phyloP scores from a whole-genome alignment of 2,113 vertebrate genomes.

The Pteropus alecto region DNA sequence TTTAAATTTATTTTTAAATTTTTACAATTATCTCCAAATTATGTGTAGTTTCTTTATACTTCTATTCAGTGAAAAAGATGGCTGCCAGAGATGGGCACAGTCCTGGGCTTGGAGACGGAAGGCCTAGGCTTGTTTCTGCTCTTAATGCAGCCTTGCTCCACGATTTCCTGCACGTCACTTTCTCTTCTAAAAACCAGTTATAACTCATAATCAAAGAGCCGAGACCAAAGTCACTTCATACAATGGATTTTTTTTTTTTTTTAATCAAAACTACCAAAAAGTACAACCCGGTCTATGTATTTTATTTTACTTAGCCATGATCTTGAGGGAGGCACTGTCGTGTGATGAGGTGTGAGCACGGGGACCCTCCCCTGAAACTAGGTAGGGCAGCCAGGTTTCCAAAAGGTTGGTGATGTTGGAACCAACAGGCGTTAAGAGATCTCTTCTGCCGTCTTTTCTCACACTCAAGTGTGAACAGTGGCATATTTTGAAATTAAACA shows the following conservation, averaged over 20 bases:
- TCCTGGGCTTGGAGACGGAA: not conserved
- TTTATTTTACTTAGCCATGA: not conserved
- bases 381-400: not conserved
- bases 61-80: not conserved
- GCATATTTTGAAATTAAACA: not conserved
- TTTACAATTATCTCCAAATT: not conserved
- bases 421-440: no score
- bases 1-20: not conserved
- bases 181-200: not conserved
- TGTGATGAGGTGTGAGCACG: not conserved
- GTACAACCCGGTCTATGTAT: not conserved
- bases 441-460: not conserved
- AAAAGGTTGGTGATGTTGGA: not conserved
- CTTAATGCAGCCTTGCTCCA: not conserved
- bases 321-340: not conserved
- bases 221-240: not conserved
- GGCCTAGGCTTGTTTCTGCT: not conserved
- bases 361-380: not conserved
- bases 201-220: not conserved
- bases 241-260: not conserved
- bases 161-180: not conserved
- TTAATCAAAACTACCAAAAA: not conserved
- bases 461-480: no score
- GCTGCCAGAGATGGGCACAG: not conserved
- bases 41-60: not conserved